Percentiles rank a stretch among this genome's conserved stretches.
phyloP scores from a whole-genome alignment of 2,113 vertebrate genomes.

The crab-eating macaque (Macaca fascicularis) region T2T-MFA8v1.1 NC_088389.1:102335001-102335500 shows the following conservation, averaged over 20 bases:
- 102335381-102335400: not conserved
- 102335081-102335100: not conserved
- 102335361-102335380: not conserved
- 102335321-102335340: not conserved
- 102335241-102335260: not conserved
- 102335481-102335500: not conserved
- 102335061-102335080: not conserved
- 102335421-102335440: not conserved
- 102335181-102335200: not conserved
- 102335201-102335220: not conserved
- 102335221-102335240: not conserved
- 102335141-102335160: not conserved
- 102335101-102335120: not conserved
- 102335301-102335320: not conserved
- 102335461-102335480: not conserved
- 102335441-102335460: not conserved
- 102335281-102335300: not conserved
- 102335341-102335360: not conserved
- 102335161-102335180: not conserved
- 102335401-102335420: not conserved
- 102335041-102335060: not conserved
- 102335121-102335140: conserved; percentile 31
- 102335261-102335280: not conserved
- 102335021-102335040: not conserved
- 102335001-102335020: not conserved